Evolutionary conservation across 2,888 invertebrate genomes (phyloP).

Genomic region (Chironomus tentans): DNA sequence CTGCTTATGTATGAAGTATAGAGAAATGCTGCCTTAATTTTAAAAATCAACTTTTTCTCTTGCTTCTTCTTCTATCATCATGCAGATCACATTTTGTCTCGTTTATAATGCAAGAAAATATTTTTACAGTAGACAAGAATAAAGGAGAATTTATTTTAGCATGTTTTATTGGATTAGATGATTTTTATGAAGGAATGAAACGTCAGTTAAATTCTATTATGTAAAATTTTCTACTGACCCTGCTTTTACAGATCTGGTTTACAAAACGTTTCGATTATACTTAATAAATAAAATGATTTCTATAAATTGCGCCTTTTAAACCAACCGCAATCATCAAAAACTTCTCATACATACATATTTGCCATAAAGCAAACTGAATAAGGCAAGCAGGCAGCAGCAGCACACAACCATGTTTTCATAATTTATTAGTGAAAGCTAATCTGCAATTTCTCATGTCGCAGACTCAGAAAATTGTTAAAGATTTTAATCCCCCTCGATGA

Average conservation of each 20-base stretch:
- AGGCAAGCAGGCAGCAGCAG: neutral
- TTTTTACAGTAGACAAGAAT: neutral
- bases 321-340: too few relatives aligned
- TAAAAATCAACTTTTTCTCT: constrained; percentile 3
- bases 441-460: constrained; percentile 25
- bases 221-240: too few relatives aligned
- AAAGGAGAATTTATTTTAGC: too few relatives aligned
- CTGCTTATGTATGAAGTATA: neutral
- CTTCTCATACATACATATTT: too few relatives aligned
- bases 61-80: neutral
- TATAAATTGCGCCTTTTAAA: too few relatives aligned
- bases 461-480: constrained; percentile 20
- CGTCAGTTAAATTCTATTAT: too few relatives aligned
- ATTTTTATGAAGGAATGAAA: too few relatives aligned
- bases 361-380: too few relatives aligned
- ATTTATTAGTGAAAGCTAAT: constrained; percentile 22
- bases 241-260: too few relatives aligned
- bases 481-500: constrained; percentile 20
- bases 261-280: too few relatives aligned
- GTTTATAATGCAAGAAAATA: neutral
- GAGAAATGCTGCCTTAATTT: neutral
- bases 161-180: too few relatives aligned
- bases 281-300: too few relatives aligned
- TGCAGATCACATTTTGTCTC: neutral
- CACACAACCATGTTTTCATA: constrained; percentile 15